Evolutionary conservation across 2,888 invertebrate species (phyloP).

Genomic region (Thera obeliscata): DNA sequence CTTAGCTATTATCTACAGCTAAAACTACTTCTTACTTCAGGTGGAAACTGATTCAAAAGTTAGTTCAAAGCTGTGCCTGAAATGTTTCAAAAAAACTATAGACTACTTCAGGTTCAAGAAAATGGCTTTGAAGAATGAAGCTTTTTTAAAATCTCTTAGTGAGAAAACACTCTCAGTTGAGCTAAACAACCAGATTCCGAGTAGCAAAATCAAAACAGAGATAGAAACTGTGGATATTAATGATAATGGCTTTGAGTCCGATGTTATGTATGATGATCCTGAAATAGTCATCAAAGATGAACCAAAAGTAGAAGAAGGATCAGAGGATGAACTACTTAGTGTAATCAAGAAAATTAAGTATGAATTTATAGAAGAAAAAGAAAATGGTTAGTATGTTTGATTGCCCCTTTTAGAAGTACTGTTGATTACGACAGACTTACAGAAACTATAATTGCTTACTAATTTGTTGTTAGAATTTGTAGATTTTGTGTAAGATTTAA

Average conservation of each 20-base stretch:
- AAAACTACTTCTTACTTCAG: constrained; percentile 46
- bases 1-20: background rate
- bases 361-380: constrained; percentile 54
- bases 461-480: too few species aligned
- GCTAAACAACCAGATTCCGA: constrained; percentile 6
- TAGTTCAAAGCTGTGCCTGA: constrained; percentile 63
- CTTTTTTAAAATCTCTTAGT: constrained; percentile 49
- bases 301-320: constrained; percentile 26
- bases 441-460: too few species aligned
- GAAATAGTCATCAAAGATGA: constrained; percentile 27
- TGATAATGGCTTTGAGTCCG: constrained; percentile 25
- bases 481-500: too few species aligned
- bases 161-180: background rate
- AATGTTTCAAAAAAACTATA: constrained; percentile 65
- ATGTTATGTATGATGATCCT: constrained; percentile 10
- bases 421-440: too few species aligned
- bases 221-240: constrained; percentile 10
- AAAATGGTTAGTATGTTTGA: constrained; percentile 18
- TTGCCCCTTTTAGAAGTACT: too few species aligned
- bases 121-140: constrained; percentile 62
- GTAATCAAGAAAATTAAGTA: constrained; percentile 59
- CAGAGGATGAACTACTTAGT: constrained; percentile 68
- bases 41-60: constrained; percentile 52
- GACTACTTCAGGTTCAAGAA: constrained; percentile 66
- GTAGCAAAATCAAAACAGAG: constrained; percentile 13